These are phyloP conservation scores for Macaria liturata DNA, from an alignment of 2,888 invertebrate species.

Conservation along the genomic window DNA sequence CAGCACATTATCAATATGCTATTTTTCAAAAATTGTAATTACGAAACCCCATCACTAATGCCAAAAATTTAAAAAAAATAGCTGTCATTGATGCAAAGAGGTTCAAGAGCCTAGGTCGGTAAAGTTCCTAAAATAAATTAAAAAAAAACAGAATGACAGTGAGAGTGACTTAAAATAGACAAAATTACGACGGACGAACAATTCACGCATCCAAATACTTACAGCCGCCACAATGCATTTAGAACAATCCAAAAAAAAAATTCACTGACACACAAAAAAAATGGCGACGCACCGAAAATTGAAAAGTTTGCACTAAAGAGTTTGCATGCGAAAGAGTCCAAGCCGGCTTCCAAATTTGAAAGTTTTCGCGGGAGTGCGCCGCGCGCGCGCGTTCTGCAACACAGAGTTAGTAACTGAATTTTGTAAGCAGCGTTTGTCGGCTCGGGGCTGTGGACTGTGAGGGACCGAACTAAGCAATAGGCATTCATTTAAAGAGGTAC, in stretches of 20 bases:
- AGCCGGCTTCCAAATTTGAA: constrained; percentile 67
- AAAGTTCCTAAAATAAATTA: constrained; percentile 21
- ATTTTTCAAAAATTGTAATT: background rate
- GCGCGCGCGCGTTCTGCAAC: constrained; percentile 75
- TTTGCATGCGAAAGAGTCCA: constrained; percentile 39
- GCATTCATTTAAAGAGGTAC: constrained; percentile 33
- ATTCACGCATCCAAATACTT: constrained; percentile 62
- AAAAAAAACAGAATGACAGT: constrained; percentile 13
- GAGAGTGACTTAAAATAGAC: constrained; percentile 27
- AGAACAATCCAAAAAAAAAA: constrained; percentile 71
- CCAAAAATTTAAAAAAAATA: background rate
- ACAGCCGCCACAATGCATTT: constrained; percentile 75
- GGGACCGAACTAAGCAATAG: constrained; percentile 57
- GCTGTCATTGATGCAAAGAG: constrained; percentile 6
- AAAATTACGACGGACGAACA: constrained; percentile 72
- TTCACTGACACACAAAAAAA: constrained; percentile 52
- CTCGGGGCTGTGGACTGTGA: constrained; percentile 62
- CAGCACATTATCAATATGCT: background rate
- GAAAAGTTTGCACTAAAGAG: constrained; percentile 17
- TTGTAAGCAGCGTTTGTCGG: constrained; percentile 64
- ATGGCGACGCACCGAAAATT: constrained; percentile 43
- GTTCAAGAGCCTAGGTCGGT: constrained; percentile 1
- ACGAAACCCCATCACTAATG: background rate
- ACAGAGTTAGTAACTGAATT: constrained; percentile 68
- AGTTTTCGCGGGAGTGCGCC: constrained; percentile 72